Percentiles rank a stretch among this genome's conserved stretches.
Conservation (phyloP, 2,888 invertebrate genomes). For the Pristionchus arcanus region DNA sequence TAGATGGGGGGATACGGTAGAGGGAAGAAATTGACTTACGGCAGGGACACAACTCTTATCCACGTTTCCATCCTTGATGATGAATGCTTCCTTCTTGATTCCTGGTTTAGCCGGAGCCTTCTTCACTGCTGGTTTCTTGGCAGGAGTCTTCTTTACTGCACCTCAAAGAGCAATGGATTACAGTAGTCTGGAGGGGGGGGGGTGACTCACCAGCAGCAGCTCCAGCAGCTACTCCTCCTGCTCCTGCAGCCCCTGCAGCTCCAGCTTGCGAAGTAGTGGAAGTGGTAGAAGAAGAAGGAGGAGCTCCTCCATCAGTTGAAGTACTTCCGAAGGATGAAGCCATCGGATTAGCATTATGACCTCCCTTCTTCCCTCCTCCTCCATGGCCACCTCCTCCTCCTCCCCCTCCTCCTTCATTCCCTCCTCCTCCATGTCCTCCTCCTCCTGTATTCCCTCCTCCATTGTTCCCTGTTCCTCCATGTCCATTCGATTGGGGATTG, state of each 20-base stretch:
- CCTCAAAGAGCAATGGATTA: not conserved
- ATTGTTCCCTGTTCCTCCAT: not conserved
- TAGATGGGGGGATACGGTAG: not conserved
- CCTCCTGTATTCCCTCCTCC: too few species aligned
- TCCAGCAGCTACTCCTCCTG: not conserved
- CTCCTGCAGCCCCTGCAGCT: not conserved
- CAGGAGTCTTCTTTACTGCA: not conserved
- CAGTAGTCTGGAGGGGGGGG: not conserved
- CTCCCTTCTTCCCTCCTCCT: not conserved
- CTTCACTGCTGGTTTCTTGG: conserved; percentile 10
- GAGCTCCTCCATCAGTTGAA: not conserved
- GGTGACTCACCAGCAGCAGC: not conserved
- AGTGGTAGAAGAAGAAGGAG: not conserved
- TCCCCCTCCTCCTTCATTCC: too few species aligned
- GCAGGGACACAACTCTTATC: conserved; percentile 25
- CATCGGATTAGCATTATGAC: not conserved
- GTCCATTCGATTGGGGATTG: not conserved
- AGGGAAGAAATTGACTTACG: not conserved
- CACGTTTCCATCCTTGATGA: conserved; percentile 33
- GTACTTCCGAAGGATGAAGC: not conserved
- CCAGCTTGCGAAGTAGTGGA: conserved; percentile 1
- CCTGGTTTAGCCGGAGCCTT: conserved; percentile 16
- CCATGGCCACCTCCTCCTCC: too few species aligned
- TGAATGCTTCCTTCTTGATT: conserved; percentile 5
- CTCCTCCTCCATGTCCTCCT: too few species aligned